These are phyloP conservation scores for Nycteola revayana DNA, from an alignment of 2,888 invertebrate genomes.

Conservation along the genomic window DNA sequence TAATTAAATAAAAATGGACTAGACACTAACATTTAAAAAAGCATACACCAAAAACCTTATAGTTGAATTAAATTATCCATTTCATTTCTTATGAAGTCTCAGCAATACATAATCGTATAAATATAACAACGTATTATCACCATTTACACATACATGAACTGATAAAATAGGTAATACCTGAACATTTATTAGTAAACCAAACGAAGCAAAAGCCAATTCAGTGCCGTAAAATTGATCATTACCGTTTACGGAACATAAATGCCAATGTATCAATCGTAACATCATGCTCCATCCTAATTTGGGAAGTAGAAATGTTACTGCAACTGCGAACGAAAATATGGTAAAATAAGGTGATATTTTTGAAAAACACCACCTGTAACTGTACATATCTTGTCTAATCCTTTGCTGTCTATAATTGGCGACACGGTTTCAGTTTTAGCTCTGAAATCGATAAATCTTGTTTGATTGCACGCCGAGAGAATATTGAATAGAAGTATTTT, in stretches of 20 bases:
- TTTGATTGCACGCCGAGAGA: constrained; percentile 51
- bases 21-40: too few relatives aligned
- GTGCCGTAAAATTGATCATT: constrained; percentile 23
- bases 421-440: constrained; percentile 57
- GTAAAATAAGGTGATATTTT: too few relatives aligned
- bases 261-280: constrained; percentile 12
- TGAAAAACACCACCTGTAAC: neutral
- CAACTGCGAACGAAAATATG: too few relatives aligned
- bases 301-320: constrained; percentile 2
- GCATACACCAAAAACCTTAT: too few relatives aligned
- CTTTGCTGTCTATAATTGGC: constrained; percentile 52
- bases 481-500: constrained; percentile 42
- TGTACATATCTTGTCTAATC: constrained; percentile 32
- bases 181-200: constrained; percentile 2
- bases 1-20: too few relatives aligned
- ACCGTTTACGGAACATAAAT: constrained; percentile 7
- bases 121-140: too few relatives aligned
- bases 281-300: constrained; percentile 1
- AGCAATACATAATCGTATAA: too few relatives aligned
- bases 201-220: constrained; percentile 4
- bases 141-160: too few relatives aligned
- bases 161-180: too few relatives aligned
- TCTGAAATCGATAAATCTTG: constrained; percentile 61
- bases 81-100: too few relatives aligned
- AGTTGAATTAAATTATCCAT: too few relatives aligned